Base-by-base conservation (phyloP, 2,113 vertebrate genomes). In the Catharus bicknelli region DNA sequence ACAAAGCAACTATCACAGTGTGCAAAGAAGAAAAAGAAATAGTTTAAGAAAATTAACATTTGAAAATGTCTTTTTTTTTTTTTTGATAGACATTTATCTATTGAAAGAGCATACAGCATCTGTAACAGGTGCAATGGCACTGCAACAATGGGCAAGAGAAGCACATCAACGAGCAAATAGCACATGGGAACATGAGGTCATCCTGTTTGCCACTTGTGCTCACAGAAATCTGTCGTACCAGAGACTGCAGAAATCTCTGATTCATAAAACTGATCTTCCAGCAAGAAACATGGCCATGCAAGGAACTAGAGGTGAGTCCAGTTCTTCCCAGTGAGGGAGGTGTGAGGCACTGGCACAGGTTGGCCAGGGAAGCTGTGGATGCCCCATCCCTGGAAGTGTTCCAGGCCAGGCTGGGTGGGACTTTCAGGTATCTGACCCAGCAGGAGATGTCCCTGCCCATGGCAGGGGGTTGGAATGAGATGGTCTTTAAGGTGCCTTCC, bases 401-500 rank as follows among this genome's bases (percentile, higher is more conserved):
- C 17, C 16, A 5, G 30, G 29, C 9, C 40, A 27, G 0, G 1
- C 1, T 36, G 48, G 55, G 42, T 19, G 63, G 55, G 17, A 47
- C 5, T 75, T 47, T 13, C 9, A 62, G 42, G 30, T 36, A 0
- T 1, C 21, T 89, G 48, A 6, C 34, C 13, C 10, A 18, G 54
- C 18, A 47, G 47, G 25, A 75, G 11, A 11, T 75, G 40, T 34
- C 25, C 34, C 20, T 68, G 62, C 29, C 48, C 10, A 5, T 4
- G 17, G 26, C 6, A 13, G 34, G 40, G 17, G 30, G 6, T 5
- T 76, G 34, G 14, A 62, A 23, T 2, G 5, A 69, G 20, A 27
- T 54, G 69, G 9, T 19, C 26, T 69, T 62, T 48, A 19, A 16
- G 25, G 55, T 36, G 30, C 21, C 8, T 76, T 42, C 30, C 17